Evolutionary conservation across 2,113 vertebrate genomes (phyloP), one percentile per base, ranked within the genome.

Genomic region (Mustela nigripes): DNA sequence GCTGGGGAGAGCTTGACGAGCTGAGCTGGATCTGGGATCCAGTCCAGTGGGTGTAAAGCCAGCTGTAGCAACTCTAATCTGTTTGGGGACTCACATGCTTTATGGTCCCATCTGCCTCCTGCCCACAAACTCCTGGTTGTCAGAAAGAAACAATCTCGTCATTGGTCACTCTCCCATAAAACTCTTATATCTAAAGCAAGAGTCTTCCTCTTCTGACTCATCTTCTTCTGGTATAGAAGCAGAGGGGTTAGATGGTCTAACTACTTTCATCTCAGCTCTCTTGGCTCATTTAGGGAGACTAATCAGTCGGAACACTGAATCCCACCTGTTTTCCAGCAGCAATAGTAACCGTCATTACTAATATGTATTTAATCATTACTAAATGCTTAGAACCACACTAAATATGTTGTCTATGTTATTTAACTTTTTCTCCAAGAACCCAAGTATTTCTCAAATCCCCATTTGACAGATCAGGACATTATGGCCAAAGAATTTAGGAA

Each of bases 381-480:
- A 58, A 79, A 11, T 84, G 7, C 21, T 74, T 62, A 91, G 39
- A 53, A 42, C 56, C 28, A 92, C 19, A 69, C 18, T 83, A 48
- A 86, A 36, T 65, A 58, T 8, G 71, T 93, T 84, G 28, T 42
- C 15, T 91, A 1, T 89, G n/a, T 56, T 87, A 36, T 50, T 67
- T 81, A 58, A 71, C 85, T 90, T 92, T 60, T 73, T 95, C 45
- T 73, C 33, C 7, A 95, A 92, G 45, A 89, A 91, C 33, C 24
- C 33, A 96, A 71, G 16, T 90, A 24, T 88, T 90, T 84, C 79
- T 87, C 39, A 60, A 45, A 81, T 73, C 21, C 12, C 15, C 21
- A 18, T 93, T 96, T 78, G 67, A 4, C 7, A 73, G n/a, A 78
- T 73, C n/a, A 73, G 60, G 14, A 87, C 31, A 69, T 76, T 71